Base-by-base conservation (phyloP, 2,888 invertebrate genomes). In the Diarsia brunnea region DNA sequence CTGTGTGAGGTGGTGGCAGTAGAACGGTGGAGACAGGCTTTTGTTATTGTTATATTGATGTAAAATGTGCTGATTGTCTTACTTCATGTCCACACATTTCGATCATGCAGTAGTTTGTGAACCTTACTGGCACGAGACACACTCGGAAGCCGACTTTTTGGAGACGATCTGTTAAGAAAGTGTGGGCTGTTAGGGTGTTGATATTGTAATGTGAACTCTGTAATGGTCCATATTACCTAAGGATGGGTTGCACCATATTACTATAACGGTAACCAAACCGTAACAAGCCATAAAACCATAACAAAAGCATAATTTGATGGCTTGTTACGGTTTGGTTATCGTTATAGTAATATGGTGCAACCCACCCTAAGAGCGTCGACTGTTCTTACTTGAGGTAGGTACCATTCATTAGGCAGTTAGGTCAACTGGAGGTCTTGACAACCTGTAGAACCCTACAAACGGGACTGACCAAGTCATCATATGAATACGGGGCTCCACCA, bases 1-100 rank as follows among this genome's bases (percentile, higher is more conserved):
- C n/a, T 24, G 19, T 14, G 4, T 14, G 10, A 38, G 10, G 2
- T 38, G 27, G 8, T n/a, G 10, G 27, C 2, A 4, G 2, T 2
- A 1, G 21, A 21, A 21, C 24, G 53, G 11, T n/a, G n/a, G 24
- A 7, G 38, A 38, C n/a, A n/a, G n/a, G 5, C 12, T 38, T 61
- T n/a, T 8, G 2, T 60, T 47, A 27, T n/a, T n/a, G n/a, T n/a
- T 7, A 70, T 27, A 27, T 8, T 64, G 24, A 12, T 72, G 11
- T 24, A 49, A 19, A 69, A 47, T 49, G 4, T 24, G 72, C 14
- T 53, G 11, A 51, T 51, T 38, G 24, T 60, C 73, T 79, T 76
- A 84, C 84, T 63, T 94, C 92, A 71, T 84, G 60, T 80, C 81
- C 81, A 80, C 84, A 81, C 38, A 81, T 81, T 80, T 81, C 74